Percentiles rank a stretch among this genome's conserved stretches.
Conservation (phyloP, 2,888 invertebrate genomes). For the Drosophila vallismaia region DNA sequence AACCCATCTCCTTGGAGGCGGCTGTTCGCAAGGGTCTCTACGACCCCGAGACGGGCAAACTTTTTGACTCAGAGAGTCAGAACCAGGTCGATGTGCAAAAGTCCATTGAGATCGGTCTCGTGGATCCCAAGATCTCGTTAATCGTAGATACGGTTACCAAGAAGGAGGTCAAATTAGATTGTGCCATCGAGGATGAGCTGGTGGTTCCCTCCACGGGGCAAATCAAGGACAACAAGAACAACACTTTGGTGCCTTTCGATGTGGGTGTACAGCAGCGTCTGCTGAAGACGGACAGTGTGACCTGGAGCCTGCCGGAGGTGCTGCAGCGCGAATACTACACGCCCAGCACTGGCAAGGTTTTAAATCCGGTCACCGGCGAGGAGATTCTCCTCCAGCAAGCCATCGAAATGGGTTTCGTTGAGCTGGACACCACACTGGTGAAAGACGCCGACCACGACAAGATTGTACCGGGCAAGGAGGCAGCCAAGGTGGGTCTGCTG, state of each 20-base stretch:
- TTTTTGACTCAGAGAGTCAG: conserved; percentile 89
- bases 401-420: conserved; percentile 88
- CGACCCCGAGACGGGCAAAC: conserved; percentile 88
- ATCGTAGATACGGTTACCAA: conserved; percentile 91
- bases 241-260: conserved; percentile 88
- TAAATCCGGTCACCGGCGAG: conserved; percentile 91
- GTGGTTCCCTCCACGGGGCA: conserved; percentile 89
- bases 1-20: conserved; percentile 91
- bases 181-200: conserved; percentile 89
- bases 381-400: conserved; percentile 91
- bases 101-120: conserved; percentile 90
- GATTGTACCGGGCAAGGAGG: conserved; percentile 88
- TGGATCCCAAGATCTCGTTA: conserved; percentile 92
- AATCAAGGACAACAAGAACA: conserved; percentile 89
- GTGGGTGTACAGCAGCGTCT: conserved; percentile 89
- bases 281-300: conserved; percentile 89
- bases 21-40: conserved; percentile 89
- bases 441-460: conserved; percentile 89
- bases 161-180: conserved; percentile 89
- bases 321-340: conserved; percentile 91
- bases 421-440: conserved; percentile 89
- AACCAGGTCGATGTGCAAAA: conserved; percentile 90
- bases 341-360: conserved; percentile 89
- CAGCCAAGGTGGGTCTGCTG: conserved; percentile 88
- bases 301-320: conserved; percentile 89